These are phyloP conservation scores for Diorhabda sublineata DNA, from an alignment of 1,140 invertebrate species.

Conservation along the genomic window DNA sequence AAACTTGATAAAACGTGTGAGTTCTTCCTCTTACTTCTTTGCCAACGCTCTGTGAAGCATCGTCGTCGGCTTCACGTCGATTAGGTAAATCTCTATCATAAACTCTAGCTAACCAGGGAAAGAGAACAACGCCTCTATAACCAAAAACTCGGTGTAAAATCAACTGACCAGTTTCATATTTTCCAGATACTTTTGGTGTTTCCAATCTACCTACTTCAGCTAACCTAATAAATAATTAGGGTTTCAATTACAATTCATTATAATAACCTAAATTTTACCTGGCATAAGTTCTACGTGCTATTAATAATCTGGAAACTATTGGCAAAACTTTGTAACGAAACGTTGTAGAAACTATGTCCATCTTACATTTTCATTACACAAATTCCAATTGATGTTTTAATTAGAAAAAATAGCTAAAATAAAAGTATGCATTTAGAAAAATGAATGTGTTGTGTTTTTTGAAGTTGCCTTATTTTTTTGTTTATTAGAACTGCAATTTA, in stretches of 20 bases:
- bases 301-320: slow-evolving; percentile 25
- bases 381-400: not conserved
- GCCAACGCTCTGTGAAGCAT: slow-evolving; percentile 52
- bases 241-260: not conserved
- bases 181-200: slow-evolving; percentile 76
- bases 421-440: not conserved
- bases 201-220: slow-evolving; percentile 79
- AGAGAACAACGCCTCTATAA: slow-evolving; percentile 91
- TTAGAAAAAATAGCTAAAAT: not conserved
- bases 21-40: slow-evolving; percentile 87
- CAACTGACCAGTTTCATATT: slow-evolving; percentile 92
- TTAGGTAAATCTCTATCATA: slow-evolving; percentile 83
- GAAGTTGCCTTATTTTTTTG: not conserved
- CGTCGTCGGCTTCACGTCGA: slow-evolving; percentile 39
- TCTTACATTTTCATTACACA: slow-evolving; percentile 31
- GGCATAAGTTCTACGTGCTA: slow-evolving; percentile 26
- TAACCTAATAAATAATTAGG: slow-evolving; percentile 51
- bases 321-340: slow-evolving; percentile 26
- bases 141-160: slow-evolving; percentile 95
- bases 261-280: slow-evolving; percentile 17
- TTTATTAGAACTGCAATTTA: slow-evolving; percentile 4
- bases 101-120: slow-evolving; percentile 91
- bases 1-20: slow-evolving; percentile 94
- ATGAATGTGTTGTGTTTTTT: not conserved
- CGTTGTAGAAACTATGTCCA: slow-evolving; percentile 30